Evolutionary conservation across 2,888 invertebrate species (phyloP), one percentile per base, ranked within the genome.

Genomic region (Cataglyphis cursor): DNA sequence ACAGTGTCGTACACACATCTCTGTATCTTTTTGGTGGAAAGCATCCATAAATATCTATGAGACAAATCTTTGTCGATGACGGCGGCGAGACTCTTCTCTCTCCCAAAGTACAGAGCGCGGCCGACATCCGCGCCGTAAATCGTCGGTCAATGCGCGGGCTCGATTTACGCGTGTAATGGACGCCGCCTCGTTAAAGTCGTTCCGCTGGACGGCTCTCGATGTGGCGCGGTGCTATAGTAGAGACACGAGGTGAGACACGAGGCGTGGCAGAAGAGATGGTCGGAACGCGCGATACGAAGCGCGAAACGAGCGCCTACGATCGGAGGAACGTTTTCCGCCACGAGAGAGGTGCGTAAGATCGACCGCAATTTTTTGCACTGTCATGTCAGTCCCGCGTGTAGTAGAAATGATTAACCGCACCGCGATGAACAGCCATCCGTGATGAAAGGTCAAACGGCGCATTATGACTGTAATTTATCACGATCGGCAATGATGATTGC

Each of bases 171-270:
- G 18, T 59, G 78, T 70, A 78, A 78, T 78, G 72, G 57, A 78
- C 72, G 78, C 70, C 35, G 78, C 72, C 70, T 78, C 78, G 78
- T 78, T 78, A 68, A 57, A 78, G 78, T 78, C 57, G 78, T 78
- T 78, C 57, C 72, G 70, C 78, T 41, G 78, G 57, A 70, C 76
- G 76, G 41, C 41, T 51, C 66, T 54, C 28, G 74, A 51, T 44
- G 44, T 18, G 28, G 75, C n/a, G 31, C 62, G 59, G 38, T 15
- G 65, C 54, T 65, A 65, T 41, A 76, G 51, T 38, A 28, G 64
- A 65, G 75, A 15, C 12, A 51, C 54, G 38, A 54, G 75, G 15
- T n/a, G 66, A 68, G 38, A 54, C 76, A 65, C 76, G 38, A 76
- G 76, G 76, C 54, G 76, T 76, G 76, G 65, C 65, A 12, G 10